Conservation (phyloP, 2,113 vertebrate genomes). For the Cyanoderma ruficeps region DNA sequence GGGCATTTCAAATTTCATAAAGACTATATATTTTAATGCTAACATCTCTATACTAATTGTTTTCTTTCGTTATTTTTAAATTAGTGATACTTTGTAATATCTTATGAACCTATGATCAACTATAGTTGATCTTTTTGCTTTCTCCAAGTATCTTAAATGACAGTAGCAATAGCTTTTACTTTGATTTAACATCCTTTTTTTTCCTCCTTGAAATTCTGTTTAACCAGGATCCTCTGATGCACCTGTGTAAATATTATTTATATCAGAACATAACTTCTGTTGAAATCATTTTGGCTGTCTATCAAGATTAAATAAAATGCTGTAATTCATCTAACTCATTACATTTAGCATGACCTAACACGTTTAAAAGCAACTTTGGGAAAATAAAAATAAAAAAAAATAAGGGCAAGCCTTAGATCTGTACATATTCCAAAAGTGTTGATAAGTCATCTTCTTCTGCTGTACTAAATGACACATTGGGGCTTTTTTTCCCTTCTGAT, state of each 20-base stretch:
- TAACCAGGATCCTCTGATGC: background rate
- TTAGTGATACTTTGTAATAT: background rate
- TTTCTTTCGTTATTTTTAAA: background rate
- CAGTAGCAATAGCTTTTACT: background rate
- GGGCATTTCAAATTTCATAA: background rate
- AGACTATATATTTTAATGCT: background rate
- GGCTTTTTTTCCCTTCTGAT: background rate
- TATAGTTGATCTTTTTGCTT: background rate
- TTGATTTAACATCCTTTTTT: background rate
- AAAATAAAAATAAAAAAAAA: background rate
- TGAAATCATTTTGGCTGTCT: background rate
- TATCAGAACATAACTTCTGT: background rate
- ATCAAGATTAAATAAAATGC: background rate
- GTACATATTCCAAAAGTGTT: background rate
- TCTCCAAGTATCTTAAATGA: background rate
- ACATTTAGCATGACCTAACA: background rate
- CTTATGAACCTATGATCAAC: background rate
- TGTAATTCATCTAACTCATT: background rate
- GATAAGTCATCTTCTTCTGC: background rate
- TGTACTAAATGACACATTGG: constrained; percentile 4
- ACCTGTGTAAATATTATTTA: background rate
- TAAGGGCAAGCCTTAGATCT: background rate
- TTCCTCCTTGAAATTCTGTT: background rate
- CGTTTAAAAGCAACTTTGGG: background rate
- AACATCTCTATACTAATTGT: background rate